Conservation (phyloP, 2,888 invertebrate genomes). For the Melinaea menophilus region DNA sequence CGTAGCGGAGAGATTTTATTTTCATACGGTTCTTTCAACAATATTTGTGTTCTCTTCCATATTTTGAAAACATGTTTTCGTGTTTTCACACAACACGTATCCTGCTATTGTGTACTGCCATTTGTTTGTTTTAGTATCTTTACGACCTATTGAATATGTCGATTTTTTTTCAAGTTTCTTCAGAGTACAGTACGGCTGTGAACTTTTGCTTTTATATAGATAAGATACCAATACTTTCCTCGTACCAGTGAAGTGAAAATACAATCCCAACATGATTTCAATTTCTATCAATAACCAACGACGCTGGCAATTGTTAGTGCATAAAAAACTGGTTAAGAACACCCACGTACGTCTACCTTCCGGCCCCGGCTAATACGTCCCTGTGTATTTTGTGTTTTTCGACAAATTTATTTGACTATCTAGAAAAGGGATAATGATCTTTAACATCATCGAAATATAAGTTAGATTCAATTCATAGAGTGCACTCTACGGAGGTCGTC, state of each 20-base stretch:
- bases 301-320: constrained; percentile 56
- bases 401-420: constrained; percentile 46
- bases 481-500: constrained; percentile 47
- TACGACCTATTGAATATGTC: too few relatives aligned
- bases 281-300: constrained; percentile 56
- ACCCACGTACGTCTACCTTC: constrained; percentile 69
- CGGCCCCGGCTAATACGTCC: constrained; percentile 69
- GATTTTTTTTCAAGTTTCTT: too few relatives aligned
- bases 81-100: neutral
- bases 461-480: constrained; percentile 31
- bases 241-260: neutral
- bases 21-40: constrained; percentile 15
- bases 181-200: too few relatives aligned
- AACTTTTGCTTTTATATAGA: too few relatives aligned
- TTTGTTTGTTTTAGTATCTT: too few relatives aligned
- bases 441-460: constrained; percentile 45
- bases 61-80: constrained; percentile 1
- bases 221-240: too few relatives aligned
- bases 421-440: constrained; percentile 48
- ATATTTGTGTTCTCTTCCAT: constrained; percentile 13
- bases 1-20: constrained; percentile 16
- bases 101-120: neutral
- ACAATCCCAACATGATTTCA: constrained; percentile 33
- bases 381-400: constrained; percentile 64
- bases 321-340: constrained; percentile 68